Evolutionary conservation across 2,888 invertebrate species (phyloP), one percentile per base, ranked within the genome.

Genomic region (Macaria notata): DNA sequence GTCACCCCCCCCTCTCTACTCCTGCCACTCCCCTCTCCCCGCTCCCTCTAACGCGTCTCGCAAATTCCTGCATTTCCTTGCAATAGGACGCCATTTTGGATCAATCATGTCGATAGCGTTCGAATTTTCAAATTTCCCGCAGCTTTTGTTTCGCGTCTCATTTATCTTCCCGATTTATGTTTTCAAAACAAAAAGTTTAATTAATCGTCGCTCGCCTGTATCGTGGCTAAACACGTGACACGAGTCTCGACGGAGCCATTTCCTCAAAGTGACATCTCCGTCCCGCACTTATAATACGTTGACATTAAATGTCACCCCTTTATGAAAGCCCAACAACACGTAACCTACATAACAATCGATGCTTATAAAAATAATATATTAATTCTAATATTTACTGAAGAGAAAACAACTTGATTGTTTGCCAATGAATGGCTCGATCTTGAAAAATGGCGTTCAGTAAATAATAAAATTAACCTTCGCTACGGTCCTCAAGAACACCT

Each of bases 41-140:
- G 56, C 69, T 71, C 73, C 65, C 72, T 76, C 73, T 73, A 72
- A 75, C 70, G 73, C 74, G 73, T 67, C 78, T 76, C 63, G 78
- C 78, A 71, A 79, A 73, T 77, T 78, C 76, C 67, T 69, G 63
- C 66, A 69, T 67, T 70, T 70, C 70, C 70, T 70, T 64, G 66
- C 69, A 65, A 63, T 65, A 63, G 64, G 67, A 65, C 66, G 69
- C 70, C 69, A 69, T 70, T 64, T 70, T 70, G 63, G 63, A 69
- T 68, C 67, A 69, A 70, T 69, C 66, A 64, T 54, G 46, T 49
- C 47, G 54, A 57, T 63, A 55, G 45, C 49, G 54, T 58, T 41
- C 8, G 41, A n/a, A 47, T 46, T 39, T 41, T 41, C 41, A 9
- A 1, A 8, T 5, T 0, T 8, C 4, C 1, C n/a, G 6, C 5